phyloP scores from a whole-genome alignment of 2,113 vertebrate species.

The Tetrax tetrax region DNA sequence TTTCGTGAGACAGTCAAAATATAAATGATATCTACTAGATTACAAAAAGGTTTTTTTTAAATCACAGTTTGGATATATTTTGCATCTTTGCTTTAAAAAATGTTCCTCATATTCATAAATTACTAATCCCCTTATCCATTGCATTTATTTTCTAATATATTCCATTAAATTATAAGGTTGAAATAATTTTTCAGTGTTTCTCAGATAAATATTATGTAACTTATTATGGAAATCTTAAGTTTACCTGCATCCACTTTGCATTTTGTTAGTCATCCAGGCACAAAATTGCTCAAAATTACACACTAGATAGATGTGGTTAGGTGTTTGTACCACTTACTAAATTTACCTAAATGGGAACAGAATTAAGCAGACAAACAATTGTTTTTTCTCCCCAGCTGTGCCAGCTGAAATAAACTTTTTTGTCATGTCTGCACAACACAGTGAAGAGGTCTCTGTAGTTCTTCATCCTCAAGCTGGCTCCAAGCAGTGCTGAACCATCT shows the following conservation, averaged over 20 bases:
- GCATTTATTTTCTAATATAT: neutral
- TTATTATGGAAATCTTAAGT: neutral
- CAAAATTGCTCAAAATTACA: conserved; percentile 11
- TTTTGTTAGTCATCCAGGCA: conserved; percentile 4
- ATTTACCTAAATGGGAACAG: neutral
- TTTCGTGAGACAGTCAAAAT: neutral
- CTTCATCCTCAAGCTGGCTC: neutral
- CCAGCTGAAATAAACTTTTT: neutral
- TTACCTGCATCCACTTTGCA: neutral
- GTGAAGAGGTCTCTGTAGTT: neutral
- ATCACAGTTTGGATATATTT: neutral
- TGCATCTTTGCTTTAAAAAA: neutral
- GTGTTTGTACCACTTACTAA: neutral
- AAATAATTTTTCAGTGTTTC: neutral
- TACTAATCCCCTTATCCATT: neutral
- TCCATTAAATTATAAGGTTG: neutral
- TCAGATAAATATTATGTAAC: neutral
- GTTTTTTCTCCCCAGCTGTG: neutral
- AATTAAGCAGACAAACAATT: neutral
- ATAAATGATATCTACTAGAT: neutral
- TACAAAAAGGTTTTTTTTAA: neutral
- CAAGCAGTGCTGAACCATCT: neutral
- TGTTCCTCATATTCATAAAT: neutral
- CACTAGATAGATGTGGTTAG: neutral
- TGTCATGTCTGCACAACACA: neutral